Percentiles rank a stretch among this genome's conserved stretches.
Conservation (phyloP, 2,888 invertebrate genomes). For the Eupithecia subumbrata region DNA sequence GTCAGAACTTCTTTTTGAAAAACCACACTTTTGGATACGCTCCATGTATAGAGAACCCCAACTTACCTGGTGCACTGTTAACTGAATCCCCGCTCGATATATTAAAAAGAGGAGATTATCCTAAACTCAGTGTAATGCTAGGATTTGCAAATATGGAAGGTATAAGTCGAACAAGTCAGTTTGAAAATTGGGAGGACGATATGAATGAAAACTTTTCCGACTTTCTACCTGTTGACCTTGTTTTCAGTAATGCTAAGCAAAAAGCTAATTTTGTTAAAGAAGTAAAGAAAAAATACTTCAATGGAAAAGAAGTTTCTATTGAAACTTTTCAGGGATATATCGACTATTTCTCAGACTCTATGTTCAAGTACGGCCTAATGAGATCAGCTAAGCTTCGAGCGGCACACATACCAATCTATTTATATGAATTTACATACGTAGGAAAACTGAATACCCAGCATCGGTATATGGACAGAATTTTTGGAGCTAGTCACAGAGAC, state of each 20-base stretch:
- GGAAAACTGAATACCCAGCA: slow-evolving; percentile 70
- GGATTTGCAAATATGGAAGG: slow-evolving; percentile 79
- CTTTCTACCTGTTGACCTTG: slow-evolving; percentile 71
- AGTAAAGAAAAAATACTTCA: slow-evolving; percentile 66
- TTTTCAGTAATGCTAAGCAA: slow-evolving; percentile 51
- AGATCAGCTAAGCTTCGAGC: slow-evolving; percentile 70
- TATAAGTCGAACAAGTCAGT: slow-evolving; percentile 67
- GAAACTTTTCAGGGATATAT: slow-evolving; percentile 63
- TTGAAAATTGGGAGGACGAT: slow-evolving; percentile 66
- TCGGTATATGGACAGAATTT: slow-evolving; percentile 65
- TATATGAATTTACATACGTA: slow-evolving; percentile 74
- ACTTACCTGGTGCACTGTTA: slow-evolving; percentile 64
- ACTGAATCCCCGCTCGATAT: slow-evolving; percentile 71
- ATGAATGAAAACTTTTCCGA: slow-evolving; percentile 72
- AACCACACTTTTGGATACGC: slow-evolving; percentile 77
- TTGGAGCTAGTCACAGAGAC: slow-evolving; percentile 76
- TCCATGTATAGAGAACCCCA: slow-evolving; percentile 71
- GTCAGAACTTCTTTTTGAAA: slow-evolving; percentile 67
- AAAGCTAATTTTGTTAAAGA: slow-evolving; percentile 56
- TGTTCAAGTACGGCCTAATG: slow-evolving; percentile 74
- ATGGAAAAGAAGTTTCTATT: slow-evolving; percentile 58
- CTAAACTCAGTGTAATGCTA: slow-evolving; percentile 63
- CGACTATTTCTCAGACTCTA: slow-evolving; percentile 74
- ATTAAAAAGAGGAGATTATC: slow-evolving; percentile 59
- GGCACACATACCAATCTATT: slow-evolving; percentile 57